A percentile compares a stretch with the other conserved stretches of the same genome.
Conservation (phyloP, 30 jellyfish, hydroid and myxozoan genomes). For the Hydractinia symbiolongicarpus region DNA sequence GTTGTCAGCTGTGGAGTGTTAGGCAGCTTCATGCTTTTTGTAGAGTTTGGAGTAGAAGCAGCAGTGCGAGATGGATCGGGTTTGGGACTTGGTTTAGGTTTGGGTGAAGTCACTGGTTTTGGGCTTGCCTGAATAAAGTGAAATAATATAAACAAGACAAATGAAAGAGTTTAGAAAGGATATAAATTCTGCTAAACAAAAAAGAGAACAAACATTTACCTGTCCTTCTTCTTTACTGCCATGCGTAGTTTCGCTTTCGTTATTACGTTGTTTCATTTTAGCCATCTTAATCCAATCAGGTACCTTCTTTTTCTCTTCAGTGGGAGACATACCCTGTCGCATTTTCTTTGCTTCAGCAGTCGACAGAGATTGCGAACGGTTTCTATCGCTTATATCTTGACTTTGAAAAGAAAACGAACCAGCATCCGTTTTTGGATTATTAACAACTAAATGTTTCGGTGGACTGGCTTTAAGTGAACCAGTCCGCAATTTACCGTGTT, state of each 20-base stretch:
- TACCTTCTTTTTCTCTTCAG: conserved; percentile 4
- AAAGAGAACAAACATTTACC: neutral
- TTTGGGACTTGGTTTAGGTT: neutral
- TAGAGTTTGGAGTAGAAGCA: neutral
- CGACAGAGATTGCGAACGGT: conserved; percentile 10
- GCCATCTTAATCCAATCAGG: conserved; percentile 72
- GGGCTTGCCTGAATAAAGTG: neutral
- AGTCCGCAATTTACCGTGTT: too few relatives aligned
- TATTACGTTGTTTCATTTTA: conserved; percentile 36
- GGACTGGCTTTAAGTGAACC: too few relatives aligned
- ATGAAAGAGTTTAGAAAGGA: neutral
- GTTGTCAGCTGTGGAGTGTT: neutral
- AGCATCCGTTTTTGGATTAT: neutral
- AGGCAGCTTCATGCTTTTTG: neutral
- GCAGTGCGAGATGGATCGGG: neutral
- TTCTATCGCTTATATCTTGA: neutral
- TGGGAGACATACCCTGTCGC: neutral
- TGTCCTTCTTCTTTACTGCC: neutral
- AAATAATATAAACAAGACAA: neutral
- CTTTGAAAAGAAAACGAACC: conserved; percentile 8
- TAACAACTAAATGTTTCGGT: too few relatives aligned
- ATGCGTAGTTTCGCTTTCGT: neutral
- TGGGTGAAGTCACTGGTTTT: conserved; percentile 4
- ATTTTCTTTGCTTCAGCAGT: neutral
- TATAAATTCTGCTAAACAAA: neutral